A percentile compares a stretch with the other conserved stretches of the same genome.
Evolutionary conservation across 2,888 invertebrate genomes (phyloP).

Genomic region (Parthenolecanium corni): DNA sequence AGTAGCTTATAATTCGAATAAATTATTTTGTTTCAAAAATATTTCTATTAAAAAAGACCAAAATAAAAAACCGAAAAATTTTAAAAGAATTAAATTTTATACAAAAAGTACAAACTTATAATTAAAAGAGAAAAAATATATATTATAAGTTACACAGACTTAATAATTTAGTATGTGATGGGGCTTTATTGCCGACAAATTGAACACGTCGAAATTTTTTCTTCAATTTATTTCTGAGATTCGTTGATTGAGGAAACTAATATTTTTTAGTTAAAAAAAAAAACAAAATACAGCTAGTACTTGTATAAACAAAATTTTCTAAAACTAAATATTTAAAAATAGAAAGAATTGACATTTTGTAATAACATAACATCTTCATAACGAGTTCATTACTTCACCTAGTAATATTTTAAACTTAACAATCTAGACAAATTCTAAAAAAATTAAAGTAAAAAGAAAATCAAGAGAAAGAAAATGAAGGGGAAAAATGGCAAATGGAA

Average conservation of each 20-base stretch:
- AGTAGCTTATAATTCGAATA: too few species aligned
- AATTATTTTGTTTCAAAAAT: too few species aligned
- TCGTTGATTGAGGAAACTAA: neutral
- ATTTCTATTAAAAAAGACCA: too few species aligned
- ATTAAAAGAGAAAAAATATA: too few species aligned
- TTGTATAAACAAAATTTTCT: neutral
- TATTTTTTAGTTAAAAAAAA: neutral
- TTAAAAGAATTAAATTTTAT: too few species aligned
- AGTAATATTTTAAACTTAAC: neutral
- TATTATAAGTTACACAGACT: too few species aligned
- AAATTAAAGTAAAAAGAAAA: conserved; percentile 9
- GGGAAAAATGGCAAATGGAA: neutral
- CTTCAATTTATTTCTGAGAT: neutral
- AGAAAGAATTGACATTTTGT: neutral
- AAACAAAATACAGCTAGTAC: neutral
- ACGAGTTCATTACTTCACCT: neutral
- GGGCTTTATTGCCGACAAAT: neutral
- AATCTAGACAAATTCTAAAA: neutral
- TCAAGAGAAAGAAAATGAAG: conserved; percentile 7
- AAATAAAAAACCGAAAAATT: too few species aligned
- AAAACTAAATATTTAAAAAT: neutral
- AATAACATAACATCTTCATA: too few species aligned
- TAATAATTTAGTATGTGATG: too few species aligned
- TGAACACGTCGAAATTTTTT: neutral
- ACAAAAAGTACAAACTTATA: too few species aligned